Conservation (phyloP, 1,140 invertebrate genomes). For the Calliphora vicina region DNA sequence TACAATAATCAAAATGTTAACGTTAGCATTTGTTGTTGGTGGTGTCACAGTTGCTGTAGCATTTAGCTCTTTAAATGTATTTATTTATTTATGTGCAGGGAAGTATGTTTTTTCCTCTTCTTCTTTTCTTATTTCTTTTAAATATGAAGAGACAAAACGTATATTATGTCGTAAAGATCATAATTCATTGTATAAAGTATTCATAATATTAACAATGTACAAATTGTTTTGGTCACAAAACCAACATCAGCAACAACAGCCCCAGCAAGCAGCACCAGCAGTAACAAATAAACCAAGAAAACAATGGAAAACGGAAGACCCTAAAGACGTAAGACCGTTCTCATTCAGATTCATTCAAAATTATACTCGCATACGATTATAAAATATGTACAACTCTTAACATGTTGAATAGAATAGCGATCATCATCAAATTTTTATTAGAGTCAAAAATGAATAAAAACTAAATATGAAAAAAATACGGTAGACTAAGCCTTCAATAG, state of each 20-base stretch:
- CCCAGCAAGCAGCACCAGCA: background rate
- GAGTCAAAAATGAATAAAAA: background rate
- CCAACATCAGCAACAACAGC: background rate
- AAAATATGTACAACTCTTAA: background rate
- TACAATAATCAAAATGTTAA: background rate
- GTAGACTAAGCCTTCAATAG: too few relatives aligned
- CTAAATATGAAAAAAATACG: background rate
- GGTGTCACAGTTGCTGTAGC: background rate
- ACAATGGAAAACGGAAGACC: conserved; percentile 1
- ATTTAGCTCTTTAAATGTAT: background rate
- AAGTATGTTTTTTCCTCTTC: background rate
- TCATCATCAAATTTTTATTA: conserved; percentile 9
- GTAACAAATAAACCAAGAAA: background rate
- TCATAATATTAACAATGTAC: conserved; percentile 31
- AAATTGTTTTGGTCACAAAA: conserved; percentile 31
- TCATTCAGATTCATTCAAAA: background rate
- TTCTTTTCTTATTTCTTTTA: background rate
- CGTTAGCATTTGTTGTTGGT: conserved; percentile 3
- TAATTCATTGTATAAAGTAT: conserved; percentile 35
- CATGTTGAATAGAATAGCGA: background rate
- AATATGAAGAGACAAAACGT: background rate
- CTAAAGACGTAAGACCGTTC: background rate
- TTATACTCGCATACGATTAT: too few relatives aligned
- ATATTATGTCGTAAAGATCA: conserved; percentile 24
- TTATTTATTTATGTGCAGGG: background rate